Evolutionary conservation across 2,113 vertebrate species (phyloP).

Genomic region (Piaya cayana): DNA sequence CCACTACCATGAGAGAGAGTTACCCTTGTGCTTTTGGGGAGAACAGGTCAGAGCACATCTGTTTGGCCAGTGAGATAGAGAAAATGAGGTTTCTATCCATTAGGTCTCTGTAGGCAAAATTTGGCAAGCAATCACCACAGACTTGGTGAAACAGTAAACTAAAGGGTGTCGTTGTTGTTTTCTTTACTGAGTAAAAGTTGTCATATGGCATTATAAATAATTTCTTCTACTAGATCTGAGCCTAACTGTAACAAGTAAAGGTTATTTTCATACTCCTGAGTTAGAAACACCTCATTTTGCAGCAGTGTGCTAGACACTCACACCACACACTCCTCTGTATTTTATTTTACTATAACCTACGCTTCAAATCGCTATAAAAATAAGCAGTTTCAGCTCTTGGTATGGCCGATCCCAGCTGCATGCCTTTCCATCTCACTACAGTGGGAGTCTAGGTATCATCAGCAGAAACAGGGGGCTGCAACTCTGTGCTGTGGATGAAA

Average conservation of each 20-base stretch:
- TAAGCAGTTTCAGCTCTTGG: not conserved
- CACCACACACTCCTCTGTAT: not conserved
- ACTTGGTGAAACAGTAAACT: not conserved
- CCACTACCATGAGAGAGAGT: not conserved
- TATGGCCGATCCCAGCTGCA: not conserved
- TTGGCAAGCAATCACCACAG: not conserved
- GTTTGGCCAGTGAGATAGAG: not conserved
- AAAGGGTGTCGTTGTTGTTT: not conserved
- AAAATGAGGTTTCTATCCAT: not conserved
- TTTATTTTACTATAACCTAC: not conserved
- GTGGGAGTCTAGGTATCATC: accelerated
- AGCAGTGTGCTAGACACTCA: not conserved
- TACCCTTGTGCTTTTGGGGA: not conserved
- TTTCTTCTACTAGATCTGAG: not conserved
- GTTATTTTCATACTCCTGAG: not conserved
- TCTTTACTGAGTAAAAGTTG: not conserved
- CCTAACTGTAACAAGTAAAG: not conserved
- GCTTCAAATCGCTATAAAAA: accelerated
- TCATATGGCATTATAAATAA: not conserved
- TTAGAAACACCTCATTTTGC: not conserved
- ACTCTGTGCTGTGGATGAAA: not conserved
- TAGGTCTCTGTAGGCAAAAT: not conserved
- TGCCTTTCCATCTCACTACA: not conserved
- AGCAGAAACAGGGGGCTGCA: not conserved
- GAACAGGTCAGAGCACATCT: not conserved